phyloP scores from a whole-genome alignment of 2,113 vertebrate genomes.

The Craseonycteris thonglongyai region DNA sequence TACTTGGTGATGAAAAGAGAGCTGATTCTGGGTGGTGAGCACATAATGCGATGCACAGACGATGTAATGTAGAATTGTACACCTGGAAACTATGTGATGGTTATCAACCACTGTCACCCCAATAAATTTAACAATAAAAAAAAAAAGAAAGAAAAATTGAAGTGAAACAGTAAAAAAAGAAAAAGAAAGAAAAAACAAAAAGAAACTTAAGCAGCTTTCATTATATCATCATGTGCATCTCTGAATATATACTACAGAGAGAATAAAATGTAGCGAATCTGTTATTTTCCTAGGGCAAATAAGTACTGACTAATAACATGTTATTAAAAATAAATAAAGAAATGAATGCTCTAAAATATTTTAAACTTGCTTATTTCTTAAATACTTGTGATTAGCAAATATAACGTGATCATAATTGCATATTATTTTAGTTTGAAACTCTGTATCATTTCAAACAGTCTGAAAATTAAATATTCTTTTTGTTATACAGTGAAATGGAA shows the following conservation, averaged over 20 bases:
- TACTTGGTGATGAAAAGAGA: neutral
- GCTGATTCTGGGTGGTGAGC: neutral
- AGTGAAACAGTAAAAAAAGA: too few relatives aligned
- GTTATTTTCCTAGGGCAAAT: neutral
- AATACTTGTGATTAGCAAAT: slow-evolving; percentile 6
- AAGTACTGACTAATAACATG: neutral
- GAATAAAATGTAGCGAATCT: neutral
- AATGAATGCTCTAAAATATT: neutral
- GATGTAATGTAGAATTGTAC: too few relatives aligned
- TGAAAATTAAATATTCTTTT: neutral
- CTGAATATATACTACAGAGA: neutral
- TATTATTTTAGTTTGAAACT: slow-evolving; percentile 4
- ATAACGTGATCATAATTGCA: neutral
- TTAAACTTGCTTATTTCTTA: neutral
- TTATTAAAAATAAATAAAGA: neutral
- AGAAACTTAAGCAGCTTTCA: neutral
- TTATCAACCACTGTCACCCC: too few relatives aligned
- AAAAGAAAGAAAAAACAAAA: too few relatives aligned
- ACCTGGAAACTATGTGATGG: too few relatives aligned
- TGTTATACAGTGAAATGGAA: neutral
- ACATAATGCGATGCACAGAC: too few relatives aligned
- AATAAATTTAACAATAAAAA: too few relatives aligned
- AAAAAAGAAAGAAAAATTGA: too few relatives aligned
- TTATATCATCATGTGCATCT: neutral
- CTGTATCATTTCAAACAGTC: neutral